Percentiles rank a stretch among this genome's conserved stretches.
These are phyloP conservation scores for Pseudomugil gertrudae DNA, from an alignment of 2,797 vertebrate genomes.

Conservation along the genomic window DNA sequence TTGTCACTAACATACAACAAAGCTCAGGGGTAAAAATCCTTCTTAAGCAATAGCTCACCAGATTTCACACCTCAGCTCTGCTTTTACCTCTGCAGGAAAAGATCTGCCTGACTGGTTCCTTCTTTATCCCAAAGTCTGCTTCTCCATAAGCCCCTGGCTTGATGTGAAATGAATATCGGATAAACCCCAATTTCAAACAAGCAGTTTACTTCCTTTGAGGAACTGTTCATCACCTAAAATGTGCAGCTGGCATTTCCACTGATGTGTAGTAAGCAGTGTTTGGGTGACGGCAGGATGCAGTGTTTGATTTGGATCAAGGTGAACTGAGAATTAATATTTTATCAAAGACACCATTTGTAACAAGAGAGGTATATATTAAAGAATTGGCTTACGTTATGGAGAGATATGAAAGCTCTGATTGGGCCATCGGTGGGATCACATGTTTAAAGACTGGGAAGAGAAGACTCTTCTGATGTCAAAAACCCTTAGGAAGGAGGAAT, in stretches of 20 bases:
- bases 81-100: conserved; percentile 48
- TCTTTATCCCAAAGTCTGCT: conserved; percentile 32
- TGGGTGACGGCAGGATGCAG: not conserved
- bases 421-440: too few relatives aligned
- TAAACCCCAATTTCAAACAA: conserved; percentile 43
- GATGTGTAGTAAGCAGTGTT: not conserved
- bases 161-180: conserved; percentile 38
- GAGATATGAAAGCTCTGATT: too few relatives aligned
- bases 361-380: too few relatives aligned
- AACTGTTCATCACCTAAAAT: conserved; percentile 29
- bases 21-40: conserved; percentile 54
- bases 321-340: too few relatives aligned
- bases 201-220: conserved; percentile 44
- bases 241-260: not conserved
- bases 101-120: conserved; percentile 33
- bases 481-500: not conserved
- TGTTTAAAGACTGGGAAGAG: too few relatives aligned
- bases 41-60: conserved; percentile 46
- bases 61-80: conserved; percentile 48
- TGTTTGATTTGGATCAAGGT: not conserved
- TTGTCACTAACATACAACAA: conserved; percentile 52
- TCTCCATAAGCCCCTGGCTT: conserved; percentile 33
- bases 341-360: too few relatives aligned
- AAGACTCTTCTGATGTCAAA: too few relatives aligned
- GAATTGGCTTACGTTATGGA: too few relatives aligned